phyloP scores from a whole-genome alignment of 2,888 invertebrate genomes.

The Calephelis perditalis region DNA sequence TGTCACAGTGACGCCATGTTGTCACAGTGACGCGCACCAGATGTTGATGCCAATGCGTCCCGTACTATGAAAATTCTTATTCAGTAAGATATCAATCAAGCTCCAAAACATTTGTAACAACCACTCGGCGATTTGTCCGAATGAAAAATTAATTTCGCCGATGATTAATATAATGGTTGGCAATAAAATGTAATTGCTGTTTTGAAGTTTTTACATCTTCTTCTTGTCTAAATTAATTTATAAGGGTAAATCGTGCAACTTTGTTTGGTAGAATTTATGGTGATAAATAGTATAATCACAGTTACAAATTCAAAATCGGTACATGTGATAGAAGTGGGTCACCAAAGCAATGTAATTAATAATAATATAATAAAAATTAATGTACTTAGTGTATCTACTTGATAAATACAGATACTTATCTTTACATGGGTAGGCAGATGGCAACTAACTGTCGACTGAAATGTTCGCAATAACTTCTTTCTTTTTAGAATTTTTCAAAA shows the following conservation, averaged over 20 bases:
- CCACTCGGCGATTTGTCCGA: constrained; percentile 72
- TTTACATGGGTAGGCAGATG: too few relatives aligned
- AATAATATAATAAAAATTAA: too few relatives aligned
- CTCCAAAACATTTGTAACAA: constrained; percentile 62
- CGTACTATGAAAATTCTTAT: constrained; percentile 43
- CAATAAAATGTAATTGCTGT: constrained; percentile 75
- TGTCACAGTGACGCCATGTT: constrained; percentile 23
- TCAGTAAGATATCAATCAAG: constrained; percentile 62
- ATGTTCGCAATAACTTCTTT: too few relatives aligned
- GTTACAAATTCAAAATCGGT: constrained; percentile 13
- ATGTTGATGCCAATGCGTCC: constrained; percentile 34
- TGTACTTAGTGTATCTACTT: too few relatives aligned
- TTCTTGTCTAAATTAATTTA: constrained; percentile 74
- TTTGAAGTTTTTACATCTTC: constrained; percentile 76
- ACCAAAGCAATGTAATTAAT: too few relatives aligned
- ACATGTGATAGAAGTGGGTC: too few relatives aligned
- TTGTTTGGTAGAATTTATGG: constrained; percentile 23
- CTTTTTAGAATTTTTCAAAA: too few relatives aligned
- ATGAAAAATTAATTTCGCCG: constrained; percentile 77
- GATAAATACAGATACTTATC: too few relatives aligned
- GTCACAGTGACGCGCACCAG: constrained; percentile 34
- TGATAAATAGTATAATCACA: constrained; percentile 19
- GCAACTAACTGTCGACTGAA: too few relatives aligned
- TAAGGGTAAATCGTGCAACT: constrained; percentile 35
- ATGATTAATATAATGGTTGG: constrained; percentile 74